phyloP scores from a whole-genome alignment of 2,797 vertebrate genomes.

The Pseudochromis fuscus region DNA sequence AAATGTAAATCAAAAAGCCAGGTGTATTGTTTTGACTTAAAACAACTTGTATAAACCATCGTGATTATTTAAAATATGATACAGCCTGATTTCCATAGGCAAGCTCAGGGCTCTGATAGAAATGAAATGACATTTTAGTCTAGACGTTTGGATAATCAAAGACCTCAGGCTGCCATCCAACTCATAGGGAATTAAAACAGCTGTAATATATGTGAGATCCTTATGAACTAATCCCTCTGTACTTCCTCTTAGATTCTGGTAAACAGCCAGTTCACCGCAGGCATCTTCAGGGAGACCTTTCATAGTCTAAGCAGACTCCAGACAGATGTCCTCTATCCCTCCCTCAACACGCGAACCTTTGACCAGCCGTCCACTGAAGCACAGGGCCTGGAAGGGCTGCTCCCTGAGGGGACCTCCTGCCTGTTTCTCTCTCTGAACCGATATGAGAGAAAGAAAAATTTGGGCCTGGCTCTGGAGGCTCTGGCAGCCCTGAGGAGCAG shows the following conservation, averaged over 20 bases:
- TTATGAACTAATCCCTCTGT: constrained; percentile 49
- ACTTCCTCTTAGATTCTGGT: constrained; percentile 87
- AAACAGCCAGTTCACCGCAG: constrained; percentile 96
- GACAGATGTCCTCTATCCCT: constrained; percentile 94
- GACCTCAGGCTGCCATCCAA: constrained; percentile 42
- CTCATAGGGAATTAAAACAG: constrained; percentile 40
- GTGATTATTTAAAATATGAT: constrained; percentile 28
- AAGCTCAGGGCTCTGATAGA: constrained; percentile 52
- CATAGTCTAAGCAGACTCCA: constrained; percentile 85
- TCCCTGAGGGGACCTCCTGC: constrained; percentile 86
- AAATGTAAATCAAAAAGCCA: constrained; percentile 3
- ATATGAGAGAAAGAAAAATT: constrained; percentile 97
- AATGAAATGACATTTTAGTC: constrained; percentile 55
- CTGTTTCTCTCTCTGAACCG: constrained; percentile 97
- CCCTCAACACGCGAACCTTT: constrained; percentile 90
- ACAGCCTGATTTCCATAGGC: constrained; percentile 11
- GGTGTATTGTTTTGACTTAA: constrained; percentile 7
- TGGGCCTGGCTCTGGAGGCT: constrained; percentile 89
- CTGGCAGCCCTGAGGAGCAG: constrained; percentile 83
- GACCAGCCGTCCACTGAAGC: constrained; percentile 77
- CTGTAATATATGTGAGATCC: constrained; percentile 50
- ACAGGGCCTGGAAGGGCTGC: constrained; percentile 81
- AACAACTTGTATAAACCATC: constrained; percentile 11
- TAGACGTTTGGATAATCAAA: constrained; percentile 50
- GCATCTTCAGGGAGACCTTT: constrained; percentile 93